These are phyloP conservation scores for Sphenopsis melanotis DNA, from an alignment of 2,797 vertebrate genomes.

Conservation along the genomic window DNA sequence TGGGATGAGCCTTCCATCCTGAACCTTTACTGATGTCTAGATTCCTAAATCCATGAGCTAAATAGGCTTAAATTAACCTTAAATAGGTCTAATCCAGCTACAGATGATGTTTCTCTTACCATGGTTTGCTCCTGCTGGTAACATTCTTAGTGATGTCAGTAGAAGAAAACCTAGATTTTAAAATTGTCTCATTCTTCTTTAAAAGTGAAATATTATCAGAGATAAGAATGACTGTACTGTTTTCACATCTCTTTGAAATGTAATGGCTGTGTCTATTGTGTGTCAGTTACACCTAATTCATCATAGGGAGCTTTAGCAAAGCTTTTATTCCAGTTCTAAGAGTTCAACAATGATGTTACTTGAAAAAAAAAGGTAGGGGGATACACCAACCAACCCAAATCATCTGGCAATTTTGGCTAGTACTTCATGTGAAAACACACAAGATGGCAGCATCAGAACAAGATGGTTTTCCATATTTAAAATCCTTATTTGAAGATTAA, in stretches of 20 bases:
- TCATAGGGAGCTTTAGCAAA: not conserved
- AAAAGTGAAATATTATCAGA: not conserved
- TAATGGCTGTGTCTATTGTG: not conserved
- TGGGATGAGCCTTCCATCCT: not conserved
- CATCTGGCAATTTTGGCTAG: not conserved
- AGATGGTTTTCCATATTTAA: not conserved
- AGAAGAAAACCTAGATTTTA: not conserved
- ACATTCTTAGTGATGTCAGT: not conserved
- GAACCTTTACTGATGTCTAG: not conserved
- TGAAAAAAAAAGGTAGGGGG: accelerated
- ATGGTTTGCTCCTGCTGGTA: not conserved
- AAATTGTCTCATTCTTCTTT: not conserved
- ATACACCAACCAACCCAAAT: not conserved
- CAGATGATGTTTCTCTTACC: not conserved
- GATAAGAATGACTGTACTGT: not conserved
- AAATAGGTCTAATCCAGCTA: not conserved
- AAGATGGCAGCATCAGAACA: slow-evolving; percentile 36
- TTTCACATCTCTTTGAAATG: not conserved
- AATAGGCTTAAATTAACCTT: not conserved
- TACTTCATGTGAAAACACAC: slow-evolving; percentile 37
- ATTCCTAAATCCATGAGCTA: not conserved
- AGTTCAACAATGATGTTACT: not conserved
- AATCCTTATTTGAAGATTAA: not conserved
- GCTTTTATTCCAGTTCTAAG: not conserved
- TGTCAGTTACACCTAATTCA: not conserved